Conservation (phyloP, 2,113 vertebrate species). For the Cercocebus atys region DNA sequence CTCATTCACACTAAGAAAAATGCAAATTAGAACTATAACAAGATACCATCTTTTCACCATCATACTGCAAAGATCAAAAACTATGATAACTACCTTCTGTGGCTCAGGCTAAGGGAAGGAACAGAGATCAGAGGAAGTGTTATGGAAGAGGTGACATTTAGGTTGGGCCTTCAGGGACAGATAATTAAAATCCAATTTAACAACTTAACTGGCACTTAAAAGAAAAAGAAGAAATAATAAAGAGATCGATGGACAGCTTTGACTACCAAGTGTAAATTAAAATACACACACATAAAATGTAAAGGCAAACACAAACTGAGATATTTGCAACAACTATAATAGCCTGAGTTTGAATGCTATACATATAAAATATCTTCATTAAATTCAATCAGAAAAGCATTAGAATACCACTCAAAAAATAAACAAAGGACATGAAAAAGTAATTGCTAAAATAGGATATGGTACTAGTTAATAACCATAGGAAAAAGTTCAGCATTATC, state of each 20-base stretch:
- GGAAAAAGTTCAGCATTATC: neutral
- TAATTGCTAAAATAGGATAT: neutral
- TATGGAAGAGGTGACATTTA: constrained; percentile 53
- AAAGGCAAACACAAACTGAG: constrained; percentile 26
- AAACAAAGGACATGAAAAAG: constrained; percentile 15
- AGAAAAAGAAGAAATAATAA: constrained; percentile 44
- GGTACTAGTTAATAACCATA: neutral
- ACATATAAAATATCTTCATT: neutral
- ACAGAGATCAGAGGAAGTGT: constrained; percentile 38
- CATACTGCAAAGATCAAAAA: constrained; percentile 45
- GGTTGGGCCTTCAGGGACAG: constrained; percentile 13
- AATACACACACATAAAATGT: neutral
- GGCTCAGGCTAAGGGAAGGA: neutral
- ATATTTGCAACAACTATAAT: neutral
- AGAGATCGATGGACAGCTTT: constrained; percentile 35
- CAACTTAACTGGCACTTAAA: constrained; percentile 68
- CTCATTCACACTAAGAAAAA: neutral
- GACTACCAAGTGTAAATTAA: constrained; percentile 48
- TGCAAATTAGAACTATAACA: constrained; percentile 22
- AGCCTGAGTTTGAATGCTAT: neutral
- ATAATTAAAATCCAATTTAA: constrained; percentile 68
- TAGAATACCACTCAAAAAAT: constrained; percentile 20
- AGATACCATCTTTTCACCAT: neutral
- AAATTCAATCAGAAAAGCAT: constrained; percentile 4
- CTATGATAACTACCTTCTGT: neutral